Conservation (phyloP, 2,888 invertebrate species). For the Ophion costatus region DNA sequence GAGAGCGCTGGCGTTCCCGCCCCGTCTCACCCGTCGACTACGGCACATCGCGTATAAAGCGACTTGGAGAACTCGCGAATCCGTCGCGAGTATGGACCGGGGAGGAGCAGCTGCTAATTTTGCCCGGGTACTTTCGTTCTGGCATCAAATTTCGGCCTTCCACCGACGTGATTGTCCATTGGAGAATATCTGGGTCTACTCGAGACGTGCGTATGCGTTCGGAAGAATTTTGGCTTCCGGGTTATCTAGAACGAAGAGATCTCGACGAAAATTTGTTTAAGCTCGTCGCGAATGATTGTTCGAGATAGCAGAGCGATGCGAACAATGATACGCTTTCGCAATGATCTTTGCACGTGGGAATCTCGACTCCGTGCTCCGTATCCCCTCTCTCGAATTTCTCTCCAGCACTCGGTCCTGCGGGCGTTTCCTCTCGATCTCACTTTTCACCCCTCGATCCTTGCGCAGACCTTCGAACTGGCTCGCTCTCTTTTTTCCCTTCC, state of each 20-base stretch:
- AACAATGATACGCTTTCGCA: too few relatives aligned
- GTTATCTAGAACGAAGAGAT: too few relatives aligned
- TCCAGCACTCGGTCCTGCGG: neutral
- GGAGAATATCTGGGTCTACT: too few relatives aligned
- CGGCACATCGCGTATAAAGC: slow-evolving; percentile 63
- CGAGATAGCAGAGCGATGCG: too few relatives aligned
- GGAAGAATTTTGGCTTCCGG: too few relatives aligned
- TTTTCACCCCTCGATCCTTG: slow-evolving; percentile 38
- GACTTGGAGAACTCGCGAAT: slow-evolving; percentile 56
- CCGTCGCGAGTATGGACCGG: slow-evolving; percentile 33
- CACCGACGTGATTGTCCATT: too few relatives aligned
- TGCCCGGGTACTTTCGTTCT: slow-evolving; percentile 34
- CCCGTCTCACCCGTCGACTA: slow-evolving; percentile 26
- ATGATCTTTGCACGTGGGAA: too few relatives aligned
- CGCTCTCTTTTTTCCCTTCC: neutral
- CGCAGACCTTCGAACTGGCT: slow-evolving; percentile 32
- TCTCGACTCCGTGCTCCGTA: slow-evolving; percentile 4
- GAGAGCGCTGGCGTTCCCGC: slow-evolving; percentile 49
- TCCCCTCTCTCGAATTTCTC: slow-evolving; percentile 7
- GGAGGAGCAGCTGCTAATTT: neutral
- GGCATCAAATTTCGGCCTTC: slow-evolving; percentile 18
- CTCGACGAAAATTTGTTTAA: too few relatives aligned
- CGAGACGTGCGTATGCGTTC: too few relatives aligned
- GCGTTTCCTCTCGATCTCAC: slow-evolving; percentile 51
- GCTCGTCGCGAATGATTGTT: too few relatives aligned